Evolutionary conservation across 2,888 invertebrate species (phyloP).

Genomic region (Eupithecia insigniata): DNA sequence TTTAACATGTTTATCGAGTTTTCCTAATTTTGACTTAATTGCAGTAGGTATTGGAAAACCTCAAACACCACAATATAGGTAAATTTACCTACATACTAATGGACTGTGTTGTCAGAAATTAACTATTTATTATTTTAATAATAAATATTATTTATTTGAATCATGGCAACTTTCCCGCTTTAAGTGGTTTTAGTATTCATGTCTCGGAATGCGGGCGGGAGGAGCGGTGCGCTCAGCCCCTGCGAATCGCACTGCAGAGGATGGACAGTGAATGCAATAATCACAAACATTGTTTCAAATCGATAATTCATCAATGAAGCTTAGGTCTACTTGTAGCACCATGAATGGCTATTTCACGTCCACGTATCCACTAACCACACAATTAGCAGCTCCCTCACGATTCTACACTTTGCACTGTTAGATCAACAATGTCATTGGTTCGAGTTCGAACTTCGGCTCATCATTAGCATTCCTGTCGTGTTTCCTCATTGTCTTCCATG

Average conservation of each 20-base stretch:
- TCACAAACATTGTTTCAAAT: not conserved
- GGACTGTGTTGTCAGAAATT: not conserved
- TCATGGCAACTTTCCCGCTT: not conserved
- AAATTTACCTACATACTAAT: not conserved
- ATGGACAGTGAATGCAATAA: too few relatives aligned
- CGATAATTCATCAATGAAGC: constrained; percentile 46
- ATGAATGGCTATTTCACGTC: constrained; percentile 55
- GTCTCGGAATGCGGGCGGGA: too few relatives aligned
- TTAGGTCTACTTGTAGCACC: constrained; percentile 21
- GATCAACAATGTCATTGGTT: constrained; percentile 40
- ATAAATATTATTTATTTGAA: not conserved
- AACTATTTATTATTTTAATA: not conserved
- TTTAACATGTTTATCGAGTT: not conserved
- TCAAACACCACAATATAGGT: not conserved
- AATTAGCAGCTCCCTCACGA: constrained; percentile 30
- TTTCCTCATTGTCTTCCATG: constrained; percentile 68
- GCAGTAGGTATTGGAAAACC: not conserved
- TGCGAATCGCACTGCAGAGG: too few relatives aligned
- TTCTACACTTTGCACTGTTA: constrained; percentile 38
- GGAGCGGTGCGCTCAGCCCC: too few relatives aligned
- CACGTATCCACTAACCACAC: constrained; percentile 44
- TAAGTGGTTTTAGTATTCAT: not conserved
- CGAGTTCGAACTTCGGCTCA: constrained; percentile 18
- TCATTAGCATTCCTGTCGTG: constrained; percentile 63
- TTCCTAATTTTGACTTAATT: not conserved